A percentile compares a stretch with the other conserved stretches of the same genome.
phyloP scores from a whole-genome alignment of 2,113 vertebrate species.

The Halichoerus grypus region DNA sequence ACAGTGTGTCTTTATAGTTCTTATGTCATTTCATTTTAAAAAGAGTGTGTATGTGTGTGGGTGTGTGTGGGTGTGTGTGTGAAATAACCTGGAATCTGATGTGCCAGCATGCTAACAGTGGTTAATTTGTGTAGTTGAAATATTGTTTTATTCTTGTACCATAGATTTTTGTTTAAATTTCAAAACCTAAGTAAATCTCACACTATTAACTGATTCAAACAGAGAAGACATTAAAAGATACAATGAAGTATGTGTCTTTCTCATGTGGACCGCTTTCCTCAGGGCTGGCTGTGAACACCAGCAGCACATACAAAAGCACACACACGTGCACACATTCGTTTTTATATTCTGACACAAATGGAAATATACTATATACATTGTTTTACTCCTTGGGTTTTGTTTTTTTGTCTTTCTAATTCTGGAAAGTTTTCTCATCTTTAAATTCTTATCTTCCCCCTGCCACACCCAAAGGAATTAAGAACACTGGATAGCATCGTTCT shows the following conservation, averaged over 20 bases:
- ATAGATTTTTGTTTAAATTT: background rate
- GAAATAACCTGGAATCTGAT: background rate
- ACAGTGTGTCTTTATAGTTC: background rate
- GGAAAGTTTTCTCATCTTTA: background rate
- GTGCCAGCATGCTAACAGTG: background rate
- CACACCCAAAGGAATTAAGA: background rate
- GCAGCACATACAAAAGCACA: background rate
- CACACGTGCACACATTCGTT: background rate
- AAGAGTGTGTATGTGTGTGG: background rate
- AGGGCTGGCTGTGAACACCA: background rate
- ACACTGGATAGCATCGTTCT: background rate
- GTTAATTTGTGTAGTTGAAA: background rate
- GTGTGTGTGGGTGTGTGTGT: background rate
- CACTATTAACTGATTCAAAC: background rate
- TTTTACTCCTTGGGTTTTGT: background rate
- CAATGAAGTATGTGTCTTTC: background rate
- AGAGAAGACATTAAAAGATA: background rate
- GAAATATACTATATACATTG: background rate
- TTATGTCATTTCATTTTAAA: background rate
- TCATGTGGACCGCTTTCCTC: background rate
- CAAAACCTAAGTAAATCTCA: background rate
- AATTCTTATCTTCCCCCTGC: background rate
- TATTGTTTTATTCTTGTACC: background rate
- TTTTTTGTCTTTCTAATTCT: background rate
- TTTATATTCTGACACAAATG: background rate